phyloP scores from a whole-genome alignment of 1,140 invertebrate genomes.

The Chironomus tepperi region DNA sequence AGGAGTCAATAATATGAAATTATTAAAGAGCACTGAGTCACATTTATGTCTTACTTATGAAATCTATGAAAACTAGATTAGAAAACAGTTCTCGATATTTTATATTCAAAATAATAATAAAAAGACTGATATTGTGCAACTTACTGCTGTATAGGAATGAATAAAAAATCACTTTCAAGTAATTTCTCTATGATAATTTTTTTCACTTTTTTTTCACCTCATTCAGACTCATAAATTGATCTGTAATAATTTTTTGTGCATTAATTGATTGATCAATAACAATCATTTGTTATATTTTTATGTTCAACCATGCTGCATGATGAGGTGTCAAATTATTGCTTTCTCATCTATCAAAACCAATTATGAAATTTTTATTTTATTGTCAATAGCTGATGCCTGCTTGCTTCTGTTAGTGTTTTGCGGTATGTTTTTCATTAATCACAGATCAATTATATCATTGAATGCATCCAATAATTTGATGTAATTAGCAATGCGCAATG shows the following conservation, averaged over 20 bases:
- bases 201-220: neutral
- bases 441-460: neutral
- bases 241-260: slow-evolving; percentile 12
- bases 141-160: neutral
- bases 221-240: neutral
- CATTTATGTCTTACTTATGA: neutral
- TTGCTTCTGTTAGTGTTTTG: neutral
- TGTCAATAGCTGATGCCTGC: neutral
- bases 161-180: neutral
- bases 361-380: neutral
- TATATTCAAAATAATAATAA: neutral
- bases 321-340: slow-evolving; percentile 12
- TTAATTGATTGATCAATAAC: slow-evolving; percentile 11
- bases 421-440: neutral
- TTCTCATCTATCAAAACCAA: slow-evolving; percentile 8
- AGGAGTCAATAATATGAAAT: neutral
- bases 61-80: slow-evolving; percentile 6
- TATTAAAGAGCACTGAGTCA: neutral
- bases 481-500: neutral
- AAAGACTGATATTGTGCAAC: neutral
- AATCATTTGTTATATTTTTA: neutral
- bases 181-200: neutral
- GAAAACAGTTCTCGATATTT: neutral
- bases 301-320: neutral
- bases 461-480: neutral